Base-by-base conservation (phyloP, 1,140 invertebrate genomes). In the Bombus difficillimus region DNA sequence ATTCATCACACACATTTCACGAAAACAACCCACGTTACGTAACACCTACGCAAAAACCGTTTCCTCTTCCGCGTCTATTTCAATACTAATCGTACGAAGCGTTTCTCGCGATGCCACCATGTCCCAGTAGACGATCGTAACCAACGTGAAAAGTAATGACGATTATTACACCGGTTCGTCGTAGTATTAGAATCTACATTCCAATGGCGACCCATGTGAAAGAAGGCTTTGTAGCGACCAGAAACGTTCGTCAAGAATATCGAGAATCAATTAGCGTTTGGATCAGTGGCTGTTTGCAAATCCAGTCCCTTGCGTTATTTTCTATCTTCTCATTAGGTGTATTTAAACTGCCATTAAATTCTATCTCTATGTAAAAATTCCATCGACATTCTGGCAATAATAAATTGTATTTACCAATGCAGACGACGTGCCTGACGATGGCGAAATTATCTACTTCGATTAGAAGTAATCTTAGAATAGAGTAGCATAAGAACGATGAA, bases 11-110 rank as follows among this genome's bases (percentile, higher is more conserved):
- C 13, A 12, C 13, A 34, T 32, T 75, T 59, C 69, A 62, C 53
- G 80, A 82, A 64, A 39, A 64, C 71, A n/a, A 41, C n/a, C 37
- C 59, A 25, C 28, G 34, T 82, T 82, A 43, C 71, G 37, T 62
- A 82, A 82, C 80, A 28, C 32, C 32, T 62, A 81, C 47, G 47
- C 69, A 71, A 82, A 76, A 73, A 43, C 71, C 53, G n/a, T 73
- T 82, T 75, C 80, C 71, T 82, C 80, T 82, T 82, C 80, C 80
- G 80, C 80, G 80, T 74, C 72, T 82, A 82, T 82, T 82, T 82
- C 80, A 74, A 82, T 82, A 75, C 71, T 74, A 82, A 82, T 82
- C 71, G 53, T 64, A 74, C 59, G 57, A 74, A 74, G 53, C 71
- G 71, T 59, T 18, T 25, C 53, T 39, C 74, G 53, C 4, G 57